Evolutionary conservation across 2,888 invertebrate genomes (phyloP), one percentile per base, ranked within the genome.

Genomic region (Eilema griseolum): DNA sequence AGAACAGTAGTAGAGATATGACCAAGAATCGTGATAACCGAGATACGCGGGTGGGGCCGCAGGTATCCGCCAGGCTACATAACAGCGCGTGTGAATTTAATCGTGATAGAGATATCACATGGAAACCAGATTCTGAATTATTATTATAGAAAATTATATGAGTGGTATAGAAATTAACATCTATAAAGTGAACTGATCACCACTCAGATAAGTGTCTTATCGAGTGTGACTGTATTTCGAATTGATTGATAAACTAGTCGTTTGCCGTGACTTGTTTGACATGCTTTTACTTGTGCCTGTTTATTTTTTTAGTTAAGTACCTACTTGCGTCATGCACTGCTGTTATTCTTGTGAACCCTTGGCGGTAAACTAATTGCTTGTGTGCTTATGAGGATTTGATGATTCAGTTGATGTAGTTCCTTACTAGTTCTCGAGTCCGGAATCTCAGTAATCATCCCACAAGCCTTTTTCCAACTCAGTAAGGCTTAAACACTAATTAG

Each of bases 41-140:
- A 37, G 1, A 37, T 37, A 41, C 41, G 41, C 41, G 16, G 41
- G 41, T 16, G 7, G 23, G 16, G 41, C 14, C 41, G 16, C 41
- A 4, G 16, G 16, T 3, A 41, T 41, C 16, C 14, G 33, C 41
- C 16, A 41, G 41, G 14, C 41, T 3, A 41, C 41, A 41, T 41
- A 41, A 41, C n/a, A 33, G 33, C 28, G 31, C 33, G 56, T 56
- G 33, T 33, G 31, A 65, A 52, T 64, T 68, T 65, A 20, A 65
- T 65, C 68, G 67, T 68, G 71, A 63, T 68, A 57, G 28, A 56
- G 62, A 61, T 37, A 23, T 65, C n/a, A 52, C 60, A 66, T 28
- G 12, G 57, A 14, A 62, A 66, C 70, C 33, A 37, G 69, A 41
- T 67, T 41, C 5, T 31, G 37, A 62, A 33, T 46, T 31, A 20